These are phyloP conservation scores for Cheilosia grossa DNA, from an alignment of 2,888 invertebrate genomes.

Conservation along the genomic window DNA sequence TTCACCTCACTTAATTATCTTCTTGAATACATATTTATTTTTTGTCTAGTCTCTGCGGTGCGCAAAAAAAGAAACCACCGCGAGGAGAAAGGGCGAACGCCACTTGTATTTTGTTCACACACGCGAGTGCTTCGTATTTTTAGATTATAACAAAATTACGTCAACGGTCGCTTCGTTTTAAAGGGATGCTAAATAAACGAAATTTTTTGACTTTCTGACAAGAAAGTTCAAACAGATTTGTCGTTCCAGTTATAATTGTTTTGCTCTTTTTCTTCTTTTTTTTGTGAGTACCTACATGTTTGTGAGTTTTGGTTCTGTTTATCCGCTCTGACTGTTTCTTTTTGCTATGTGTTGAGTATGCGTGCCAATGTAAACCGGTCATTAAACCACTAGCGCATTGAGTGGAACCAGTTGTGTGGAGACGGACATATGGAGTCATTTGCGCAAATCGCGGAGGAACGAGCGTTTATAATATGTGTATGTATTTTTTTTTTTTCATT, in stretches of 20 bases:
- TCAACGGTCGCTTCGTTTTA: constrained; percentile 38
- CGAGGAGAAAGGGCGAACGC: constrained; percentile 32
- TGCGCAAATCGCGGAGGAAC: constrained; percentile 44
- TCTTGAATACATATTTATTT: constrained; percentile 20
- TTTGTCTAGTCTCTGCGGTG: not conserved
- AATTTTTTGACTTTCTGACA: constrained; percentile 41
- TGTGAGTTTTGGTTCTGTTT: not conserved
- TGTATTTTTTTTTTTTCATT: not conserved
- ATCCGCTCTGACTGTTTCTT: not conserved
- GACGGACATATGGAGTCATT: constrained; percentile 49
- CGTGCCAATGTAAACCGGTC: constrained; percentile 65
- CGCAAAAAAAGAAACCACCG: not conserved
- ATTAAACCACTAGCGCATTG: constrained; percentile 56
- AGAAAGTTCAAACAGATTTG: constrained; percentile 45
- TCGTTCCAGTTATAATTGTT: constrained; percentile 26
- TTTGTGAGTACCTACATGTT: not conserved
- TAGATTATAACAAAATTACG: constrained; percentile 44
- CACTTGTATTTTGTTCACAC: constrained; percentile 45
- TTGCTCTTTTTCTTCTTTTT: not conserved
- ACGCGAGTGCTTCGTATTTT: constrained; percentile 51
- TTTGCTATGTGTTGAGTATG: constrained; percentile 10
- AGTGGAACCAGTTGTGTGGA: constrained; percentile 52
- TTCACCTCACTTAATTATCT: constrained; percentile 55
- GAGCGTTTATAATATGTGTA: not conserved
- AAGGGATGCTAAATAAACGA: constrained; percentile 30